Base-by-base conservation (phyloP, 1,140 invertebrate genomes). In the Latrodectus geometricus region DNA sequence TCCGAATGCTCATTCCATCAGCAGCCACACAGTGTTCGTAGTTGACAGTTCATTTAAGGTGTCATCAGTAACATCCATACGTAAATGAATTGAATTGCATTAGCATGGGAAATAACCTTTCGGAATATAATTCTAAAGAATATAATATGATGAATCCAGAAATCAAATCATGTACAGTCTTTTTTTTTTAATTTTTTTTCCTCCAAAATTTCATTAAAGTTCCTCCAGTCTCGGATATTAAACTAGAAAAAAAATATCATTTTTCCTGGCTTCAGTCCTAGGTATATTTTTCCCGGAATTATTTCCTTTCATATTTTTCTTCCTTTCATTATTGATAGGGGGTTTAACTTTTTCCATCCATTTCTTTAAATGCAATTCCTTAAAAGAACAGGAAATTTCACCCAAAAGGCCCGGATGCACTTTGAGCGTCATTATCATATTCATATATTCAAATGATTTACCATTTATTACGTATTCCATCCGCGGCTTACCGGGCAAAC, bases 401-500 rank as follows among this genome's bases (percentile, higher is more conserved):
- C 8, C 68, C 35, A 56, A 78, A 73, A 74, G 35, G 35, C 35
- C 70, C 70, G 70, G 52, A 54, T 66, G n/a, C 54, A n/a, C 70
- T 74, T 74, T 23, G 65, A 83, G 65, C 23, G 61, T 76, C 82
- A 84, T 84, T 84, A 84, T 84, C 82, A 84, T 84, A 84, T 84
- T 84, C 82, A 84, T 84, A 84, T 84, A 84, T 84, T 84, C 82
- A 84, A 84, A 84, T 84, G 56, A 84, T 84, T 84, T 84, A 84
- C 82, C 82, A 84, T 84, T 84, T 84, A 84, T 84, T 84, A 84
- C 82, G 73, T 72, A 84, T 84, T 84, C 82, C 69, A 68, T 84
- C 61, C 80, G 52, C 17, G 52, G 52, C 70, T 83, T 35, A 23
- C 73, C 78, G 8, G 50, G 5, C 73, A 56, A 84, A 84, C 75